Base-by-base conservation (phyloP, 1,140 invertebrate species). In the Diachasmimorpha longicaudata region DNA sequence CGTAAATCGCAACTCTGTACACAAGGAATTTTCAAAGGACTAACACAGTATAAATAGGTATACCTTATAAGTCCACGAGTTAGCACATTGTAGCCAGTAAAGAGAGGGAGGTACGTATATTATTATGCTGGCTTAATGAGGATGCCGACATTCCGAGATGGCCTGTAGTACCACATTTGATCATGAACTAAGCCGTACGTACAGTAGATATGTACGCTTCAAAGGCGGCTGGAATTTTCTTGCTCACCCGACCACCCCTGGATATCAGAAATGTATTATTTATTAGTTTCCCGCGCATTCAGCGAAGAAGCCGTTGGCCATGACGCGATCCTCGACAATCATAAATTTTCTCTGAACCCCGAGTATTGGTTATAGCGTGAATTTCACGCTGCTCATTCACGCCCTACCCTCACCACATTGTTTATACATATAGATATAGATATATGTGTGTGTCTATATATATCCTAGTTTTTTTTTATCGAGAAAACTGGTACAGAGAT, bases 191-290 rank as follows among this genome's bases (percentile, higher is more conserved):
- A 77, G 31, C 66, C 63, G 44, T 68, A 73, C 16, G 13, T 36
- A 25, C 55, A 44, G 39, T 4, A 46, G 25, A 74, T 68, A 67
- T 77, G 52, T 67, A 69, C 37, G 63, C 76, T 69, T 77, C 70
- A 73, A 73, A 73, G 70, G 76, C 70, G 76, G 70, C 63, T 52
- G 70, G 36, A 52, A 77, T 77, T 73, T 77, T 73, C 66, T 73
- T 77, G 36, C 16, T 23, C 36, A 9, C 55, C 25, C 63, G 75
- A 76, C 70, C 70, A 76, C 75, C 69, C 75, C 16, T 68, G 66
- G 66, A 66, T 76, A 72, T 72, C 75, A 72, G 69, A 77, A 77
- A 77, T 77, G 76, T 77, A 77, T 77, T 77, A 77, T 77, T 77
- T 77, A 77, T 77, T 74, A 74, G 76, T 76, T 76, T 72, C 72